Evolutionary conservation across 2,113 vertebrate genomes (phyloP).

Genomic region (Urocynchramus pylzowi): DNA sequence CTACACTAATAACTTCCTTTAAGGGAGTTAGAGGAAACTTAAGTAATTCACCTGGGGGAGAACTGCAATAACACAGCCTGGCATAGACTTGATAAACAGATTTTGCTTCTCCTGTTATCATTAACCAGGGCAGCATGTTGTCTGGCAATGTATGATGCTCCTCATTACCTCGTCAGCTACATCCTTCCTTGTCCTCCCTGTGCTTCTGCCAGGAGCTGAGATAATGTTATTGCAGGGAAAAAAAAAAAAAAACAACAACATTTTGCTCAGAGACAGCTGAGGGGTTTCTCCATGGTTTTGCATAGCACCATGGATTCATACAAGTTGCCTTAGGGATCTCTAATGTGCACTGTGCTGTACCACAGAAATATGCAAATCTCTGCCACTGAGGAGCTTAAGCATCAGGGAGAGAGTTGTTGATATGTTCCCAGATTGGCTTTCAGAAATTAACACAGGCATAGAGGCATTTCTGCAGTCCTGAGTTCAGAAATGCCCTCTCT

Average conservation of each 20-base stretch:
- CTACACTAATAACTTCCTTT: not conserved
- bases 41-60: not conserved
- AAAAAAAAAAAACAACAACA: too few relatives aligned
- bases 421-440: not conserved
- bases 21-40: not conserved
- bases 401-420: not conserved
- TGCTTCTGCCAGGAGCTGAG: not conserved
- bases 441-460: not conserved
- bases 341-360: not conserved
- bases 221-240: not conserved
- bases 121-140: not conserved
- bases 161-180: not conserved
- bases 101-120: not conserved
- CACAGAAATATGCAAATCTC: not conserved
- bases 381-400: not conserved
- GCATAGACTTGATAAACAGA: not conserved
- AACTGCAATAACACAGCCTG: not conserved
- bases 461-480: not conserved
- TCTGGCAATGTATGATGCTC: not conserved
- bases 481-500: not conserved
- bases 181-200: not conserved
- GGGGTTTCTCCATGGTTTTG: not conserved
- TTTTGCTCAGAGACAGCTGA: not conserved
- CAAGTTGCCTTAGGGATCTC: not conserved
- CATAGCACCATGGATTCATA: not conserved